Evolutionary conservation across 1,140 invertebrate genomes (phyloP).

Genomic region (Portunus trituberculatus): DNA sequence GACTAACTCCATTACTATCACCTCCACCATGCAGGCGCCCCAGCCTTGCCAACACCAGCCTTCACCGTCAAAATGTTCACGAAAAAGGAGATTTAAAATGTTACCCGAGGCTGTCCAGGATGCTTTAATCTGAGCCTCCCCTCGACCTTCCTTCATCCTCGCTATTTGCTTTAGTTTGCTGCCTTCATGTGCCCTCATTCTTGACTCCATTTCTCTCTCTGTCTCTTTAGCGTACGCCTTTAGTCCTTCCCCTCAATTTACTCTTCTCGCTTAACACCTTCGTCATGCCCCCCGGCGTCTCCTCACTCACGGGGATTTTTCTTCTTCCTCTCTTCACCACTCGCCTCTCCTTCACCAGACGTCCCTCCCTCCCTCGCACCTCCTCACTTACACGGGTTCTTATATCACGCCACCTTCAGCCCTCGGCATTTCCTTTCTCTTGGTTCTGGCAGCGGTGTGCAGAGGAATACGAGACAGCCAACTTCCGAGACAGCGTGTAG

Average conservation of each 20-base stretch:
- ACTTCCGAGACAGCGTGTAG: not conserved
- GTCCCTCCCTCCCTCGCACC: not conserved
- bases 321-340: not conserved
- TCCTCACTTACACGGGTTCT: not conserved
- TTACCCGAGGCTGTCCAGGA: not conserved
- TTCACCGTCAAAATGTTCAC: not conserved
- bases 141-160: not conserved
- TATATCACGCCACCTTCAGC: not conserved
- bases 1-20: constrained; percentile 18
- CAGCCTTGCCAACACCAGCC: not conserved
- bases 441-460: not conserved
- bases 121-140: not conserved
- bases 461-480: constrained; percentile 12
- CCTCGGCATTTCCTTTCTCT: not conserved
- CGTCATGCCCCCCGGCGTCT: not conserved
- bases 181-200: not conserved
- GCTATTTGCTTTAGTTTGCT: not conserved
- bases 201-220: not conserved
- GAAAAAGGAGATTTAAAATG: not conserved
- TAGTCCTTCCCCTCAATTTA: not conserved
- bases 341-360: not conserved
- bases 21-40: not conserved
- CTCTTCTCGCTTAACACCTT: not conserved
- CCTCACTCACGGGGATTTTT: not conserved
- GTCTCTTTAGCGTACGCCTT: not conserved